Conservation (phyloP, 2,888 invertebrate species). For the Amaurobius ferox region DNA sequence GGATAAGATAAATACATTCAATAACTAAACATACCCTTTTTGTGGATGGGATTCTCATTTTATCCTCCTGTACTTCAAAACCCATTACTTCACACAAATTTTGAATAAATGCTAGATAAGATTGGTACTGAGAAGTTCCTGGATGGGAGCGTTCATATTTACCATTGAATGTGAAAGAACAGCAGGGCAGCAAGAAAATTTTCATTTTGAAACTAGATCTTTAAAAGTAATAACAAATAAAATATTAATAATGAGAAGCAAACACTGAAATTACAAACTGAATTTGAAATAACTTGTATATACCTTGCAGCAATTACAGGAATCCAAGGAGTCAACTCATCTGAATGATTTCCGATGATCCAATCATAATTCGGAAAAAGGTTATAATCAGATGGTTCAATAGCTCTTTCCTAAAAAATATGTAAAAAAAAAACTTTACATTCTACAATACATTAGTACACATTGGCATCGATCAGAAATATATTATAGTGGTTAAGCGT, state of each 20-base stretch:
- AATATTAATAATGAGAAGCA: no score
- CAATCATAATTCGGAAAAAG: conserved; percentile 88
- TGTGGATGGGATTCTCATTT: conserved; percentile 96
- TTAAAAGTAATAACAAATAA: neutral
- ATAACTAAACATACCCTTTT: conserved; percentile 86
- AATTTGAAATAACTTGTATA: no score
- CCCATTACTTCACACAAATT: conserved; percentile 81
- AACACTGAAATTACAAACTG: no score
- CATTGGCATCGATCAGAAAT: no score
- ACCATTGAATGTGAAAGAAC: conserved; percentile 93
- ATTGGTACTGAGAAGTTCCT: conserved; percentile 84
- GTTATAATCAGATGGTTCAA: conserved; percentile 84
- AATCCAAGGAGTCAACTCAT: conserved; percentile 99
- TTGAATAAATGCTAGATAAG: conserved; percentile 79
- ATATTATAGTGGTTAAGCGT: no score
- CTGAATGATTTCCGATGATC: conserved; percentile 99
- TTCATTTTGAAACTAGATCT: conserved; percentile 83
- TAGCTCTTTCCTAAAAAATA: conserved; percentile 70
- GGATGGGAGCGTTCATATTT: conserved; percentile 86
- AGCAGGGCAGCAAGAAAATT: conserved; percentile 96
- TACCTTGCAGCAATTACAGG: conserved; percentile 91
- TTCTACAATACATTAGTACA: no score
- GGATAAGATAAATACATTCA: no score
- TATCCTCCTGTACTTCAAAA: conserved; percentile 86
- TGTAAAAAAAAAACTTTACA: conserved; percentile 79